These are phyloP conservation scores for Tachina fera DNA, from an alignment of 2,888 invertebrate species.

Conservation along the genomic window DNA sequence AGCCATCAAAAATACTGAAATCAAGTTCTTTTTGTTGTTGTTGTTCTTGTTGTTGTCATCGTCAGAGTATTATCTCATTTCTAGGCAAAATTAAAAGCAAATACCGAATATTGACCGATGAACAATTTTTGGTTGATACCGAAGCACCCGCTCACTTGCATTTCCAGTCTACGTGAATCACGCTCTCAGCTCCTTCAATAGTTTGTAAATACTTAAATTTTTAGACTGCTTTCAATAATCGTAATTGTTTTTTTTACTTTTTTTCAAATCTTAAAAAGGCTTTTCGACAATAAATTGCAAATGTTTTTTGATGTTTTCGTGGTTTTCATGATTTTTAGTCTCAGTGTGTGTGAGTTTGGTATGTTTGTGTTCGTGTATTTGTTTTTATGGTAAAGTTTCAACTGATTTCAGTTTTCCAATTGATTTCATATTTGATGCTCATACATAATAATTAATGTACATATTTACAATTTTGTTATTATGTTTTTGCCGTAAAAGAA, in stretches of 20 bases:
- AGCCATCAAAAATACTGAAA: no score
- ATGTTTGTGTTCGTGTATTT: not conserved
- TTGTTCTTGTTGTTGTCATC: no score
- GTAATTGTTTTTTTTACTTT: not conserved
- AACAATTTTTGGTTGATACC: no score
- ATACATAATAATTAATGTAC: conserved; percentile 53
- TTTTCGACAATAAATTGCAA: conserved; percentile 28
- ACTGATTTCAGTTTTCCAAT: conserved; percentile 33
- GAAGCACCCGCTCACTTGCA: no score
- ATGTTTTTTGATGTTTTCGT: conserved; percentile 7
- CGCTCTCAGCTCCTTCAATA: conserved; percentile 8
- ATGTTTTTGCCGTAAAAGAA: conserved; percentile 28
- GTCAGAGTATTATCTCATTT: no score
- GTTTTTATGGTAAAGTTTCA: conserved; percentile 5
- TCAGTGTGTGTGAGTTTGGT: not conserved
- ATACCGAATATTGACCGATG: no score
- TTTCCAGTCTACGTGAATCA: not conserved
- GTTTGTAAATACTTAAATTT: not conserved
- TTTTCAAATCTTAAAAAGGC: conserved; percentile 21
- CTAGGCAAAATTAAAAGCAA: no score
- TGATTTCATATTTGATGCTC: conserved; percentile 45
- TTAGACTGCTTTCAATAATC: conserved; percentile 6
- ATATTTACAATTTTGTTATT: conserved; percentile 23
- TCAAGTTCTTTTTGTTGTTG: no score
- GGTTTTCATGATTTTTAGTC: not conserved